Evolutionary conservation across 35 echinoderm and acorn worm species (phyloP), one percentile per base, ranked within the genome.

Genomic region (Ophioderma brevispina): DNA sequence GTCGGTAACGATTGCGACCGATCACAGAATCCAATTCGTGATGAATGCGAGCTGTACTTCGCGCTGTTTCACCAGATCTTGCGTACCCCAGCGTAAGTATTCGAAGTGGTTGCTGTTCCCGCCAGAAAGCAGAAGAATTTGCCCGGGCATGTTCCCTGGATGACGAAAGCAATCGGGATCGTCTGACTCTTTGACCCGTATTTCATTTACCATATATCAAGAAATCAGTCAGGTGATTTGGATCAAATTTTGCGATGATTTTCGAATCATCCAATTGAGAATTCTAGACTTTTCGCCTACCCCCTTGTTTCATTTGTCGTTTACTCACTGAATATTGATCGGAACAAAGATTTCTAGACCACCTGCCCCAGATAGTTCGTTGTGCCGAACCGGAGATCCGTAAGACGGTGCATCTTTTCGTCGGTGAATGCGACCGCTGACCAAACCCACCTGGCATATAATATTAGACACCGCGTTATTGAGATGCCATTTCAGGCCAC

Each of bases 1-100:
- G 43, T 37, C 38, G 64, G 6, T 35, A 63, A n/a, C 75, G 63
- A 13, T 85, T 43, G 13, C 55, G 38, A 30, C 90, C 90, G 15
- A 92, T 77, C 13, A 85, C 90, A 14, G 37, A 31, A 78, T 92
- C 82, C 5, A 91, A 34, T 38, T 91, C 90, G 38, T 50, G 39
- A 32, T 91, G 90, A 15, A 85, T 70, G 15, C 59, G 59, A 70
- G 10, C 59, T 70, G 59, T 4, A 70, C 28, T 13, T 70, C 23
- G 28, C 10, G 59, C 2, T 70, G n/a, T 30, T 25, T 6, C 6
- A 70, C 59, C 2, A 70, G 59, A 25, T 70, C 10, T 70, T 70
- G 59, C 5, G 1, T 70, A 25, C 59, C 59, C 59, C 59, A 70
- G 1, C 10, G 81, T 11, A 50, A 52, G 55, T 55, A 33, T 84